A percentile compares a stretch with the other conserved stretches of the same genome.
These are phyloP conservation scores for Marronus borbonicus DNA, from an alignment of 2,888 invertebrate genomes.

Conservation along the genomic window DNA sequence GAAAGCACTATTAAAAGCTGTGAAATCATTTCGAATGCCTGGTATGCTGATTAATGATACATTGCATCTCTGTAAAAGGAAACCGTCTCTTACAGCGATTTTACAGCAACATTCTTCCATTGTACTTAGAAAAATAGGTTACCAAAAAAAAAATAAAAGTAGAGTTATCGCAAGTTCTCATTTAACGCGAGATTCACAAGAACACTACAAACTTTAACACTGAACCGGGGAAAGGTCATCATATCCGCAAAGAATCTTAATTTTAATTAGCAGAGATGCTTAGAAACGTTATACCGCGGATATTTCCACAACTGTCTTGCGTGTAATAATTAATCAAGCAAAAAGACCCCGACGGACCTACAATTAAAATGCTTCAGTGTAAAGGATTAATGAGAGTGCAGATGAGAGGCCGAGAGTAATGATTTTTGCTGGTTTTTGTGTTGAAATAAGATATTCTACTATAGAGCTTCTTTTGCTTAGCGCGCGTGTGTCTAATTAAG, in stretches of 20 bases:
- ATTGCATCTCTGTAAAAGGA: neutral
- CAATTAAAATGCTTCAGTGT: neutral
- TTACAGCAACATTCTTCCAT: slow-evolving; percentile 8
- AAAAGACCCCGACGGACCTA: neutral
- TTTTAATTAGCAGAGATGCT: slow-evolving; percentile 30
- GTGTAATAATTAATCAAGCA: slow-evolving; percentile 5
- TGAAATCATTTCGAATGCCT: neutral
- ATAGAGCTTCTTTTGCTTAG: too few species aligned
- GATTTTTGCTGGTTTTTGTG: too few species aligned
- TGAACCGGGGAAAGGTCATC: neutral
- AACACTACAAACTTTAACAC: neutral
- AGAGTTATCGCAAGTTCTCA: too few species aligned
- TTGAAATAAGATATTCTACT: too few species aligned
- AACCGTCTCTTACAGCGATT: too few species aligned
- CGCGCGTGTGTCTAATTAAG: too few species aligned
- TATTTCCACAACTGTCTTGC: neutral
- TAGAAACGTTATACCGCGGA: neutral
- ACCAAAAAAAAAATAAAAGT: neutral
- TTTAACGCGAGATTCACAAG: neutral
- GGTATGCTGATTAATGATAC: neutral
- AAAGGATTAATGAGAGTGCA: neutral
- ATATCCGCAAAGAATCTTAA: slow-evolving; percentile 19
- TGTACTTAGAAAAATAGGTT: neutral
- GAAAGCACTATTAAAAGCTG: too few species aligned
- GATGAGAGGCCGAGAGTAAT: neutral